Conservation (phyloP, 2,888 invertebrate species). For the Pammene aurita region DNA sequence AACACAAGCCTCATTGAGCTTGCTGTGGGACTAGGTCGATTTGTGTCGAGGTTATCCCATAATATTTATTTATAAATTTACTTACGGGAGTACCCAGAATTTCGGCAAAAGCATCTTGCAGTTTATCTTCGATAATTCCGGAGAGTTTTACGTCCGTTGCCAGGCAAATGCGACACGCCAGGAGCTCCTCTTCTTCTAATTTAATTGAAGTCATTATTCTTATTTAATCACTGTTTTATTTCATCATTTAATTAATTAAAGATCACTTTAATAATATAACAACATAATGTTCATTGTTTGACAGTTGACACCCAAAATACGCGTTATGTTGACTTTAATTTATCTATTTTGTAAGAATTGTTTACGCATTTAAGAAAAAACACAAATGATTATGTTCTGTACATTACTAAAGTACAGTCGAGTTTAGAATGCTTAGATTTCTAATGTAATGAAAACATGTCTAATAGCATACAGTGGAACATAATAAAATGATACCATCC, state of each 20-base stretch:
- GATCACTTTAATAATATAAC: conserved; percentile 2
- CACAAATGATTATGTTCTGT: too few relatives aligned
- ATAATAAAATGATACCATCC: neutral
- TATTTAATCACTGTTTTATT: conserved; percentile 6
- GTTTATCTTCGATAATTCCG: conserved; percentile 22
- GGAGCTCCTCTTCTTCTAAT: conserved; percentile 18
- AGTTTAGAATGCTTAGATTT: neutral
- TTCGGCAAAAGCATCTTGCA: conserved; percentile 17
- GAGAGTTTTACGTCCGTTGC: conserved; percentile 22
- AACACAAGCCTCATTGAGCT: too few relatives aligned
- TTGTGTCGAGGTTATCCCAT: too few relatives aligned
- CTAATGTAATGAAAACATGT: neutral
- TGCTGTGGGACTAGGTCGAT: too few relatives aligned
- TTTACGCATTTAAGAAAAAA: too few relatives aligned
- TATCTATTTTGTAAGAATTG: neutral
- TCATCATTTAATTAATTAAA: conserved; percentile 4
- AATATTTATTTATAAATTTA: too few relatives aligned
- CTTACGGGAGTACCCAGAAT: conserved; percentile 28
- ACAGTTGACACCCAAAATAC: conserved; percentile 10
- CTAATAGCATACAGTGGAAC: neutral
- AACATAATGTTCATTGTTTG: neutral
- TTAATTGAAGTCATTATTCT: conserved; percentile 31
- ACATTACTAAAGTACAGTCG: too few relatives aligned
- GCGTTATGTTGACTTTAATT: neutral
- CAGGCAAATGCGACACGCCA: conserved; percentile 32